Conservation (phyloP, 2,797 vertebrate species). For the Muscicapa striata region DNA sequence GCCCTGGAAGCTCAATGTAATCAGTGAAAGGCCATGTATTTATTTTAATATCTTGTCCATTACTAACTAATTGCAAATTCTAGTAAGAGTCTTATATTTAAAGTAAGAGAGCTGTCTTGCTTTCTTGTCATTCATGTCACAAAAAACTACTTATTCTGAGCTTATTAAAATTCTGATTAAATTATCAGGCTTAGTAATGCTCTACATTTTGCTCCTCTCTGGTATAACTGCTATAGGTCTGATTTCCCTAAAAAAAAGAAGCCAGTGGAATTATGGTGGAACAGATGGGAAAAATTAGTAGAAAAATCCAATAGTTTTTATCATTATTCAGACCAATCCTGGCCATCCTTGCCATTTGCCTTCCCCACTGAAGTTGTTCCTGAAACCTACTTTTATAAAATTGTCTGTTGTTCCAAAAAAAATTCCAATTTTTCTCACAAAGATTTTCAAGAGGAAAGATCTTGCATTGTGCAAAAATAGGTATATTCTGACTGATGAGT, state of each 20-base stretch:
- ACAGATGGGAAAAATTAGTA: not conserved
- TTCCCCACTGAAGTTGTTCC: not conserved
- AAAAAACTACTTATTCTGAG: not conserved
- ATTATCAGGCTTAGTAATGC: not conserved
- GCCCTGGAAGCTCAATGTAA: not conserved
- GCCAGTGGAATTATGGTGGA: not conserved
- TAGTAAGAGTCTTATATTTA: not conserved
- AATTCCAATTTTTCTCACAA: fast-evolving
- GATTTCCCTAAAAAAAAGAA: not conserved
- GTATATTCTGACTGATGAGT: not conserved
- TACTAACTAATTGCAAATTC: not conserved
- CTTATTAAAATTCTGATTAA: conserved; percentile 29
- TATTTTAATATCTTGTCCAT: not conserved
- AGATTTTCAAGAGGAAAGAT: not conserved
- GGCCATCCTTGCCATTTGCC: not conserved
- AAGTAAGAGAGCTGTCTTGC: not conserved
- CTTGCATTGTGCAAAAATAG: not conserved
- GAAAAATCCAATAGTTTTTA: not conserved
- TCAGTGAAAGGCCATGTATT: not conserved
- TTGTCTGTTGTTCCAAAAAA: not conserved
- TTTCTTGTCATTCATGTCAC: not conserved
- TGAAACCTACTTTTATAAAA: not conserved
- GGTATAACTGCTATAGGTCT: not conserved
- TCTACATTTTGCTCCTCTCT: not conserved
- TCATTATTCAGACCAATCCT: not conserved